phyloP scores from a whole-genome alignment of 1,140 invertebrate genomes.

The Halesus radiatus region DNA sequence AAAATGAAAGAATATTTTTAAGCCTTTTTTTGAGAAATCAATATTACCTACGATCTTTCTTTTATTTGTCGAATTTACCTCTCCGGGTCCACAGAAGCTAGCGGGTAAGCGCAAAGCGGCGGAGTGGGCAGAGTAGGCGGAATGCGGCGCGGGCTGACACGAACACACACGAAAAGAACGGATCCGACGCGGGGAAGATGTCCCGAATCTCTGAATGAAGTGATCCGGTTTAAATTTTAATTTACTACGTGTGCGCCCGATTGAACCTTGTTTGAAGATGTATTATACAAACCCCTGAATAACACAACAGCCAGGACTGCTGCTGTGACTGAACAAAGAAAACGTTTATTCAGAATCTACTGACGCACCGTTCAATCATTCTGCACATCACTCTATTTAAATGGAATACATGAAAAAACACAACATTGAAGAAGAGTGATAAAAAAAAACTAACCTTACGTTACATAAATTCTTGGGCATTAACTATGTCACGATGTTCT shows the following conservation, averaged over 20 bases:
- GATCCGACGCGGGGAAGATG: slow-evolving; percentile 3
- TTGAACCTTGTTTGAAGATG: slow-evolving; percentile 3
- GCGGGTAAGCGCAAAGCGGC: background rate
- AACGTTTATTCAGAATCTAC: background rate
- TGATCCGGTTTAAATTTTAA: slow-evolving; percentile 42
- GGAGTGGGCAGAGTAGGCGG: background rate
- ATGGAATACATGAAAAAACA: no score
- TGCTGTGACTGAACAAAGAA: slow-evolving; percentile 5
- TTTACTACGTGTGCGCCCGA: slow-evolving; percentile 38
- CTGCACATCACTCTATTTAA: background rate
- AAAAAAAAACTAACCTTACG: no score
- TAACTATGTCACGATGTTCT: no score
- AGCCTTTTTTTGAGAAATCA: no score
- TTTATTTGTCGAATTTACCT: no score
- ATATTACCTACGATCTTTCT: no score
- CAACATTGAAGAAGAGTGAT: no score
- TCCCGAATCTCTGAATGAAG: slow-evolving; percentile 18
- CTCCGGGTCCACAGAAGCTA: no score
- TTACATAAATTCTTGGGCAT: no score
- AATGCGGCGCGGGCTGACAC: background rate
- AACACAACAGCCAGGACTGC: background rate
- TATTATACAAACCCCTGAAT: background rate
- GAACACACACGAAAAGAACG: background rate
- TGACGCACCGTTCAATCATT: slow-evolving; percentile 22
- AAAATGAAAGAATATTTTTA: no score